phyloP scores from a whole-genome alignment of 2,888 invertebrate species.

The Rhodophaea formosa region DNA sequence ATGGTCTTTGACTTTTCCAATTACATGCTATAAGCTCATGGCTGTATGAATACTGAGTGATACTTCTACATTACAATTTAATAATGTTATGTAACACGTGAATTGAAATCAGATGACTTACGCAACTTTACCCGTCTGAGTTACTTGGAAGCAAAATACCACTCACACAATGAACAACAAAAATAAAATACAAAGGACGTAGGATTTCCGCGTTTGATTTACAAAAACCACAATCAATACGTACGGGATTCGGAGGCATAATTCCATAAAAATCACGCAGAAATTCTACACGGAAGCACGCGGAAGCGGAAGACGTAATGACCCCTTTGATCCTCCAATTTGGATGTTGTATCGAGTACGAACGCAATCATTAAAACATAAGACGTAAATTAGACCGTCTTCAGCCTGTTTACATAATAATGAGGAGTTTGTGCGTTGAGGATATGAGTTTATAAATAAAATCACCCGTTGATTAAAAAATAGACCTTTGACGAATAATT shows the following conservation, averaged over 20 bases:
- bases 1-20: no score
- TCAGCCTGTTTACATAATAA: background rate
- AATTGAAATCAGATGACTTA: no score
- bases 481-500: no score
- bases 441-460: background rate
- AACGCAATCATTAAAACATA: conserved; percentile 5
- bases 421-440: background rate
- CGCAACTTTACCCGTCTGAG: no score
- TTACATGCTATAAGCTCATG: no score
- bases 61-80: no score
- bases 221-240: background rate
- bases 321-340: conserved; percentile 14
- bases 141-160: no score
- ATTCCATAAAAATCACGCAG: conserved; percentile 14
- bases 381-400: conserved; percentile 4
- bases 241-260: background rate
- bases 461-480: no score
- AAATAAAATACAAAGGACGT: background rate
- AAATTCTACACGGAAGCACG: conserved; percentile 3
- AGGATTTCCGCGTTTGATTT: background rate
- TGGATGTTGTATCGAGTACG: background rate
- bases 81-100: no score
- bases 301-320: conserved; percentile 2
- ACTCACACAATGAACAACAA: background rate
- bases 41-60: no score